Evolutionary conservation across 2,888 invertebrate species (phyloP).

Genomic region (Lasioglossum leucozonium): DNA sequence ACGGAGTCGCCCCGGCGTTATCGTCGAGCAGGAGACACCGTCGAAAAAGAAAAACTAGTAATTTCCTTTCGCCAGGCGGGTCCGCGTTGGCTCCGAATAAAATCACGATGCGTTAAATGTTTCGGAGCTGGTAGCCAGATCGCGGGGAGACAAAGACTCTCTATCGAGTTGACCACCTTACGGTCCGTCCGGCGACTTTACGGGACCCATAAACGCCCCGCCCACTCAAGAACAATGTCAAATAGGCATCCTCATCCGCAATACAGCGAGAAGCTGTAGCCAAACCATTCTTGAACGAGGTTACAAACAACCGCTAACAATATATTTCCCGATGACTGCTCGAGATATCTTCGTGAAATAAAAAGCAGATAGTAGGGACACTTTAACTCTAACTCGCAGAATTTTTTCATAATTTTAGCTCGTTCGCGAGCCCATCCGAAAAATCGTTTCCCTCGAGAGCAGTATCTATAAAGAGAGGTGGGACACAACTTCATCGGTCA

Average conservation of each 20-base stretch:
- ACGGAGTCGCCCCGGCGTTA: slow-evolving; percentile 8
- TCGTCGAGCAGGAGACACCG: neutral
- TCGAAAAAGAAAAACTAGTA: slow-evolving; percentile 58
- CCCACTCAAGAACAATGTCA: too few relatives aligned
- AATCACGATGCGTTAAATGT: slow-evolving; percentile 40
- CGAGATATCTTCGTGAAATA: neutral
- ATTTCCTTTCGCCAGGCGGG: slow-evolving; percentile 56
- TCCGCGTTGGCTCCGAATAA: slow-evolving; percentile 49
- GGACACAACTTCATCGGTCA: neutral
- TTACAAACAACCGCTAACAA: neutral
- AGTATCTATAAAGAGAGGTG: too few relatives aligned
- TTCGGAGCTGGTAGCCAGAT: too few relatives aligned
- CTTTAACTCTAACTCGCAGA: fast-evolving
- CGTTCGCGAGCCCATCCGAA: neutral
- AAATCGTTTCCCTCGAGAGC: neutral
- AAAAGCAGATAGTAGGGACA: neutral
- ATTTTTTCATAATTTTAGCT: neutral
- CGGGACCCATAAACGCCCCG: too few relatives aligned
- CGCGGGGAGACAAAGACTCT: too few relatives aligned
- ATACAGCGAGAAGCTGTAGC: too few relatives aligned
- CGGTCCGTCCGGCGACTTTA: too few relatives aligned
- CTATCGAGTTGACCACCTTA: too few relatives aligned
- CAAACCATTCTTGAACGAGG: too few relatives aligned
- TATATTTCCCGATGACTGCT: neutral
- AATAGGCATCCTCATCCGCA: too few relatives aligned